phyloP scores from a whole-genome alignment of 2,888 invertebrate species.

The Microctonus brassicae region DNA sequence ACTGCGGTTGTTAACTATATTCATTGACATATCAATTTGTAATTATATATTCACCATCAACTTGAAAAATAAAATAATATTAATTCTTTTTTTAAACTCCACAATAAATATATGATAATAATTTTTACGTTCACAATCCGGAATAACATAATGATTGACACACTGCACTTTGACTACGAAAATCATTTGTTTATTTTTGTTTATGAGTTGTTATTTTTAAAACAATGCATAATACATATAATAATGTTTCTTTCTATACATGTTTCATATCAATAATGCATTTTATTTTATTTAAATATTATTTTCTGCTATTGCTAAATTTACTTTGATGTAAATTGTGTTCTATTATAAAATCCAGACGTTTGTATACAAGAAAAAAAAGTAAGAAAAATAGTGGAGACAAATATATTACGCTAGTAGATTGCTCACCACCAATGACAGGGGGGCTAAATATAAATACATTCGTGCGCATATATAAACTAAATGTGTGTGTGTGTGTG shows the following conservation, averaged over 20 bases:
- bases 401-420: constrained; percentile 35
- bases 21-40: constrained; percentile 8
- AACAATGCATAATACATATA: too few relatives aligned
- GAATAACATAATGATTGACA: too few relatives aligned
- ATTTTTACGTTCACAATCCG: background rate
- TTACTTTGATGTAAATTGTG: background rate
- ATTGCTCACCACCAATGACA: constrained; percentile 52
- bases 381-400: background rate
- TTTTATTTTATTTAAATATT: too few relatives aligned
- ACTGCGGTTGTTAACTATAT: constrained; percentile 46
- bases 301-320: background rate
- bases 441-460: constrained; percentile 54
- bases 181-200: too few relatives aligned
- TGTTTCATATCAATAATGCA: too few relatives aligned
- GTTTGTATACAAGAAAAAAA: constrained; percentile 8
- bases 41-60: background rate
- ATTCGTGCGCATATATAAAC: background rate
- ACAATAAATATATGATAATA: background rate
- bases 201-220: too few relatives aligned
- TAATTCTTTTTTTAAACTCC: background rate
- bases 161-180: too few relatives aligned
- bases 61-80: background rate
- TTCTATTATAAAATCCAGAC: constrained; percentile 40
- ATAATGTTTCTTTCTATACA: too few relatives aligned
- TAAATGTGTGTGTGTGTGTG: background rate